Evolutionary conservation across 1,140 invertebrate species (phyloP).

Genomic region (Drosophila lowei): DNA sequence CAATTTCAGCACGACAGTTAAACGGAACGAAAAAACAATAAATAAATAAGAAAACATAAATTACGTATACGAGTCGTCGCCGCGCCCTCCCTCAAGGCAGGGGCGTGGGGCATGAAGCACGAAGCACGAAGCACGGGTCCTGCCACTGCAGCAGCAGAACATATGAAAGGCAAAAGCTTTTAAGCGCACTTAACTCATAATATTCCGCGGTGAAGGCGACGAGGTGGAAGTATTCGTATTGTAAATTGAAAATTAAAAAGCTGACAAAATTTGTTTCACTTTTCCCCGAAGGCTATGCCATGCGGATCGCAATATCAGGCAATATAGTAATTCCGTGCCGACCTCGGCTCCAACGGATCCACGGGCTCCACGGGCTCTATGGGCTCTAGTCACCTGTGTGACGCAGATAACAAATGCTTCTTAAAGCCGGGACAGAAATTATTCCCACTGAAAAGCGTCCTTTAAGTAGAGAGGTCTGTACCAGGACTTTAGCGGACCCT

Average conservation of each 20-base stretch:
- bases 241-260: constrained; percentile 79
- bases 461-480: constrained; percentile 7
- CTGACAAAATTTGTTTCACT: constrained; percentile 56
- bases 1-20: constrained; percentile 55
- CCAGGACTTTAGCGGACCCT: not conserved
- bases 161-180: constrained; percentile 74
- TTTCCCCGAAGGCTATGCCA: constrained; percentile 26
- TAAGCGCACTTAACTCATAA: constrained; percentile 81
- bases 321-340: constrained; percentile 12
- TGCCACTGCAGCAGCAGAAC: constrained; percentile 47
- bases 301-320: constrained; percentile 7
- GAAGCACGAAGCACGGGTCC: not conserved
- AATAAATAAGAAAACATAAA: constrained; percentile 75
- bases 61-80: constrained; percentile 55
- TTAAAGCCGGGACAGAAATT: not conserved
- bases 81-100: constrained; percentile 22
- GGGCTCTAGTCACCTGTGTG: too few species aligned
- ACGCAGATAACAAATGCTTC: not conserved
- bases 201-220: constrained; percentile 42
- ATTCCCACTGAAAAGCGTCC: constrained; percentile 1
- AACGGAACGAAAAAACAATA: constrained; percentile 41
- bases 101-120: not conserved
- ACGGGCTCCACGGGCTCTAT: too few species aligned
- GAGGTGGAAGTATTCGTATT: constrained; percentile 28
- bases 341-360: too few species aligned